Evolutionary conservation across 1,140 invertebrate genomes (phyloP), one percentile per base, ranked within the genome.

Genomic region (Hyposmocoma kahamanoa): DNA sequence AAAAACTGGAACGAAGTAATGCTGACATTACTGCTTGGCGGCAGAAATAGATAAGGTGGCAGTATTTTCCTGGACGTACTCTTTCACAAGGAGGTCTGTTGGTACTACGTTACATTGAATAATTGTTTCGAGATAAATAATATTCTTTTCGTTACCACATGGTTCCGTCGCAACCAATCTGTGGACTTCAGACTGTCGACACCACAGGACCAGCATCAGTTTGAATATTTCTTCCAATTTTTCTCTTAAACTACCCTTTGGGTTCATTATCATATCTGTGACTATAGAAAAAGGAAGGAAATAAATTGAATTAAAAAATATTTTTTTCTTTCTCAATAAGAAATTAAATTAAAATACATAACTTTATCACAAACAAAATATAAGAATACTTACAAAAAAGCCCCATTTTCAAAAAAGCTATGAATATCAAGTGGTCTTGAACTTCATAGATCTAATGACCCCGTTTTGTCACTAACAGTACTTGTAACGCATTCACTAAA

Each of bases 161-260:
- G 79, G 76, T 76, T 89, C 87, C 26, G 82, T 56, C 66, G 88
- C 87, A 36, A 91, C 80, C 56, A 89, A 81, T 53, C 87, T 89
- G 56, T 93, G 87, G 15, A 91, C 91, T 73, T 92, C 89, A 59
- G 90, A 90, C 71, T 94, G 92, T 56, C 89, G 89, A 73, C 92
- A 93, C 93, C 93, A 94, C n/a, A 94, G 89, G 55, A 92, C 84
- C 47, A 94, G 88, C 93, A 94, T 94, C 55, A 92, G 87, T 77
- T 93, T 93, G 58, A 94, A 88, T 45, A 94, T 87, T 70, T 94
- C 92, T 72, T 95, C 92, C 57, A 94, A 87, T 62, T 91, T 91
- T 34, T 88, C 86, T 60, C 91, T 90, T 42, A 94, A 72, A 53
- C 89, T 89, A 34, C 88, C 88, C 72, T 69, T 88, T 63, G 72